A percentile compares a stretch with the other conserved stretches of the same genome.
phyloP scores from a whole-genome alignment of 2,113 vertebrate species.

The Pedionomus torquatus region DNA sequence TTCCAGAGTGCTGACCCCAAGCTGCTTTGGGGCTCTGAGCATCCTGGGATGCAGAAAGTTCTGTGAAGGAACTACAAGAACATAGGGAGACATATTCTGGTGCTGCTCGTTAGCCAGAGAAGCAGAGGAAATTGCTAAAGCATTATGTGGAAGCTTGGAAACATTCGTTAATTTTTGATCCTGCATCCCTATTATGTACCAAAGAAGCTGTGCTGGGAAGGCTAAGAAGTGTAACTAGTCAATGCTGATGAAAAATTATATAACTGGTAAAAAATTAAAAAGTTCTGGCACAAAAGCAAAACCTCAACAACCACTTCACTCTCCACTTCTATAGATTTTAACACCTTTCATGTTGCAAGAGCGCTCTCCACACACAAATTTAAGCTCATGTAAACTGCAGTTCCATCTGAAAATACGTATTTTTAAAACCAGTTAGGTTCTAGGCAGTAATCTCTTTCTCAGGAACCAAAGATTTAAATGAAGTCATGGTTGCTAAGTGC shows the following conservation, averaged over 20 bases:
- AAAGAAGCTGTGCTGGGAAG: background rate
- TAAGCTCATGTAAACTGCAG: background rate
- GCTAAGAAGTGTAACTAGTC: background rate
- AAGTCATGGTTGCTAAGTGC: slow-evolving; percentile 16
- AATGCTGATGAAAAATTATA: background rate
- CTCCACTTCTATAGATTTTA: background rate
- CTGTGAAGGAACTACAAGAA: background rate
- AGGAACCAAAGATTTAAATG: slow-evolving; percentile 55
- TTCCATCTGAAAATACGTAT: slow-evolving; percentile 20
- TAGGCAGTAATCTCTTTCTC: slow-evolving; percentile 49
- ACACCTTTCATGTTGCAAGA: background rate
- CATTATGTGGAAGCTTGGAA: background rate
- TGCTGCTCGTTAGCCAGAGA: background rate
- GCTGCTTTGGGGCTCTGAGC: background rate
- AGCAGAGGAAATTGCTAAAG: background rate
- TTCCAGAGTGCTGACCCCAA: background rate
- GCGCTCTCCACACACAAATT: background rate
- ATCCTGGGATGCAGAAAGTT: background rate
- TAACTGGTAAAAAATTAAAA: slow-evolving; percentile 14
- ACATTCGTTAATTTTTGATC: background rate
- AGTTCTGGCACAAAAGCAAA: background rate
- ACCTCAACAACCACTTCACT: background rate
- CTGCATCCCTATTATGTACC: background rate
- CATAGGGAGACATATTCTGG: background rate
- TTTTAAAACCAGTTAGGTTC: background rate